A percentile compares a stretch with the other conserved stretches of the same genome.
Conservation (phyloP, 2,888 invertebrate genomes). For the Timandra comae region DNA sequence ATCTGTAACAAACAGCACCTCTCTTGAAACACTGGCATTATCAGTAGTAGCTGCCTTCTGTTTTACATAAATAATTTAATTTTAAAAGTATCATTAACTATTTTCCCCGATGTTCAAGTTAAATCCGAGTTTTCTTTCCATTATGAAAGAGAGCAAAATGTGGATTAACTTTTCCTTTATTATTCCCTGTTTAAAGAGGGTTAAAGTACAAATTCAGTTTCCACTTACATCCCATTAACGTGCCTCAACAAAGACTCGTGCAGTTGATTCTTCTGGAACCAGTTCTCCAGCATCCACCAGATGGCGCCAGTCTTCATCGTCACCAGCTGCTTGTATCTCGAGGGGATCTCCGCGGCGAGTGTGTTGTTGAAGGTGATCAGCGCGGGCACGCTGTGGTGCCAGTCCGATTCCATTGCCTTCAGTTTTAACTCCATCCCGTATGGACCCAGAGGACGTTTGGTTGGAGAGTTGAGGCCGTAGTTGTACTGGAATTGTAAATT, state of each 20-base stretch:
- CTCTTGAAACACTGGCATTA: no score
- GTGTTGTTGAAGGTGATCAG: conserved; percentile 48
- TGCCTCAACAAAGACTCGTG: conserved; percentile 53
- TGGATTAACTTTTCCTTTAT: no score
- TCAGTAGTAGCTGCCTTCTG: no score
- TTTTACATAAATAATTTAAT: no score
- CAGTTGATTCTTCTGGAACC: conserved; percentile 54
- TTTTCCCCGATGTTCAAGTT: no score
- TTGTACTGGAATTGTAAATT: conserved; percentile 44
- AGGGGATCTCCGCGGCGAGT: conserved; percentile 50
- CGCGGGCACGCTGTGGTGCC: conserved; percentile 49
- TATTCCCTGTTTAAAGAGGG: no score
- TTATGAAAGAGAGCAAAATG: no score
- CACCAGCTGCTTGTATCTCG: conserved; percentile 49
- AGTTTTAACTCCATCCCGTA: conserved; percentile 57
- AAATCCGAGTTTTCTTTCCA: no score
- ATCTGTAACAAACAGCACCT: no score
- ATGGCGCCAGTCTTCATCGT: conserved; percentile 63
- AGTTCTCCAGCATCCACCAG: conserved; percentile 68
- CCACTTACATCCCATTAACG: conserved; percentile 46
- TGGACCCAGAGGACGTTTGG: conserved; percentile 30
- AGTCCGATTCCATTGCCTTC: conserved; percentile 55
- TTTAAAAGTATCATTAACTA: no score
- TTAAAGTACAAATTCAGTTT: no score
- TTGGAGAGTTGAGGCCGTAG: conserved; percentile 25